Evolutionary conservation across 2,797 vertebrate genomes (phyloP).

Genomic region (Gymnoscopelus braueri): DNA sequence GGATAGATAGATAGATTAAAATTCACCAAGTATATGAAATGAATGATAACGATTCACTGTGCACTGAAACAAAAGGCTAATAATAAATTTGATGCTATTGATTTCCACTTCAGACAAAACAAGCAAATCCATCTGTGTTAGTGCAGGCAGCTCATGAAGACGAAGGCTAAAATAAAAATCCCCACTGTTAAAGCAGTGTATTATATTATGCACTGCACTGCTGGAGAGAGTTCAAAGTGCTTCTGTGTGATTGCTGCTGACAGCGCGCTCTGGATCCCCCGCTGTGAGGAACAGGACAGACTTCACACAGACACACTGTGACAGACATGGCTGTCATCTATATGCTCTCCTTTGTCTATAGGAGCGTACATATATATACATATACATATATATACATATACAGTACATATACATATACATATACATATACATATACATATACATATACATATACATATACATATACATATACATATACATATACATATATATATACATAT

Average conservation of each 20-base stretch:
- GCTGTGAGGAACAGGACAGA: slow-evolving; percentile 7
- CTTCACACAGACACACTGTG: not conserved
- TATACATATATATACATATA: no score
- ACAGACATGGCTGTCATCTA: slow-evolving; percentile 11
- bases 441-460: no score
- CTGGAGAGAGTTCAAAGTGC: slow-evolving; percentile 15
- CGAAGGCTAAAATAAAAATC: slow-evolving; percentile 1
- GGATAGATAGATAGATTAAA: not conserved
- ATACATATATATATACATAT: no score
- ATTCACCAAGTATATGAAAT: not conserved
- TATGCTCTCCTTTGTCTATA: not conserved
- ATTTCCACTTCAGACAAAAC: slow-evolving; percentile 3
- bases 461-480: no score
- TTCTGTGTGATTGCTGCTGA: slow-evolving; percentile 12
- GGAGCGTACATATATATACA: no score
- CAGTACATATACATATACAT: no score
- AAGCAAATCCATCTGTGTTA: not conserved
- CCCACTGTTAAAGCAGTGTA: no score
- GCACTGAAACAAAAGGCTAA: no score
- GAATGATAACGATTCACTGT: no score
- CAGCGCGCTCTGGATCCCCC: not conserved
- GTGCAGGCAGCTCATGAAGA: not conserved
- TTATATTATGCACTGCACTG: not conserved
- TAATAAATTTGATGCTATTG: not conserved
- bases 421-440: no score